Conservation (phyloP, 2,113 vertebrate species). For the Oncorhynchus keta region DNA sequence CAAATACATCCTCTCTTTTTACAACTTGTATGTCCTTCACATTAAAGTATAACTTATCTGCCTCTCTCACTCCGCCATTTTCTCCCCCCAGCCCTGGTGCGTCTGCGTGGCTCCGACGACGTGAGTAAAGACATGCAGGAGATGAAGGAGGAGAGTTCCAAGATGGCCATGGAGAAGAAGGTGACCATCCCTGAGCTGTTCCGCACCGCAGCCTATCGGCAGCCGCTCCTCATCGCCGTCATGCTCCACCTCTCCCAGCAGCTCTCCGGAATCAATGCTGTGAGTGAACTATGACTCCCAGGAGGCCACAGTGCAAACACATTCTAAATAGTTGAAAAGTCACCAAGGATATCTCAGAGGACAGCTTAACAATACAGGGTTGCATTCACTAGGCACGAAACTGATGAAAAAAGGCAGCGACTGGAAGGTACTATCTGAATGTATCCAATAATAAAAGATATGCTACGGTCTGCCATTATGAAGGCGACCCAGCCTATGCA, state of each 20-base stretch:
- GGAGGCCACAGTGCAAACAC: background rate
- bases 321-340: background rate
- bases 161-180: slow-evolving; percentile 89
- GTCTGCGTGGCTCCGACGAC: slow-evolving; percentile 81
- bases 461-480: too few relatives aligned
- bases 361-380: background rate
- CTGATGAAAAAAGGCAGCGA: background rate
- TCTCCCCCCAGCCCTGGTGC: slow-evolving; percentile 78
- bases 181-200: slow-evolving; percentile 89
- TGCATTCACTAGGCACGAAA: background rate
- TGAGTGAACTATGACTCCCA: slow-evolving; percentile 68
- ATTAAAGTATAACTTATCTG: background rate
- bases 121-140: slow-evolving; percentile 87
- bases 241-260: slow-evolving; percentile 95
- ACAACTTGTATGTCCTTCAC: too few relatives aligned
- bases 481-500: background rate
- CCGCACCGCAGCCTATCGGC: slow-evolving; percentile 76
- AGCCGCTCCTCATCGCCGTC: slow-evolving; percentile 87
- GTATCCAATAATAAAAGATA: too few relatives aligned
- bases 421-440: too few relatives aligned
- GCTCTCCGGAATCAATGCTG: slow-evolving; percentile 95
- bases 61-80: rapidly evolving
- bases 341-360: background rate
- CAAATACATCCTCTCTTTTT: background rate
- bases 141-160: slow-evolving; percentile 91